phyloP scores from a whole-genome alignment of 1,140 invertebrate species.

The Propsilocerus akamusi region DNA sequence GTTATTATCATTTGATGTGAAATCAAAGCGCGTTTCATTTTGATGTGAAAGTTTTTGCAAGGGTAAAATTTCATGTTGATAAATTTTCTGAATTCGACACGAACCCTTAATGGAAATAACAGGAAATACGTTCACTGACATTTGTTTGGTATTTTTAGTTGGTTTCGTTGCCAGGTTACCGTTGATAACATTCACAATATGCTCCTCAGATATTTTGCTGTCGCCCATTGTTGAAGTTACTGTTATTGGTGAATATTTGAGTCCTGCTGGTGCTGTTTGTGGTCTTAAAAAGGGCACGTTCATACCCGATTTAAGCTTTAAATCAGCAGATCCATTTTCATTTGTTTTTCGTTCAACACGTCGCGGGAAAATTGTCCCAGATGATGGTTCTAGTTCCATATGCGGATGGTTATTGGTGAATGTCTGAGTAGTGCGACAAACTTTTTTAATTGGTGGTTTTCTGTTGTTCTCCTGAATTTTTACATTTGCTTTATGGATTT shows the following conservation, averaged over 20 bases:
- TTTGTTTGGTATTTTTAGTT: background rate
- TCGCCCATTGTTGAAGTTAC: background rate
- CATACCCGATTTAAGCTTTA: background rate
- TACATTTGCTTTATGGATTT: background rate
- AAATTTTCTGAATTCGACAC: background rate
- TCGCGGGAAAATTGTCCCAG: background rate
- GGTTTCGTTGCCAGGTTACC: background rate
- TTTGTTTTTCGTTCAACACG: background rate
- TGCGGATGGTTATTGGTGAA: background rate
- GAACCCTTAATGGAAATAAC: background rate
- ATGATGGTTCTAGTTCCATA: background rate
- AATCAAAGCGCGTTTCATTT: background rate
- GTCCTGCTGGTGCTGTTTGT: no score
- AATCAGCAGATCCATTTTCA: background rate
- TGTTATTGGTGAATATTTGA: background rate
- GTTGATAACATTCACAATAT: background rate
- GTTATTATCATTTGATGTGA: background rate
- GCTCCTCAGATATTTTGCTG: background rate
- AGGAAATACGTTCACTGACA: background rate
- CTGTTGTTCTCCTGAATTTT: background rate
- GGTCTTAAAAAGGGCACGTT: background rate
- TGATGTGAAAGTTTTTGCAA: background rate
- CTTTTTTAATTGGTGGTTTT: background rate
- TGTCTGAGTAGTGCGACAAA: background rate
- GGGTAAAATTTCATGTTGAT: background rate